These are phyloP conservation scores for Zenarchopterus dispar DNA, from an alignment of 2,797 vertebrate genomes.

Conservation along the genomic window DNA sequence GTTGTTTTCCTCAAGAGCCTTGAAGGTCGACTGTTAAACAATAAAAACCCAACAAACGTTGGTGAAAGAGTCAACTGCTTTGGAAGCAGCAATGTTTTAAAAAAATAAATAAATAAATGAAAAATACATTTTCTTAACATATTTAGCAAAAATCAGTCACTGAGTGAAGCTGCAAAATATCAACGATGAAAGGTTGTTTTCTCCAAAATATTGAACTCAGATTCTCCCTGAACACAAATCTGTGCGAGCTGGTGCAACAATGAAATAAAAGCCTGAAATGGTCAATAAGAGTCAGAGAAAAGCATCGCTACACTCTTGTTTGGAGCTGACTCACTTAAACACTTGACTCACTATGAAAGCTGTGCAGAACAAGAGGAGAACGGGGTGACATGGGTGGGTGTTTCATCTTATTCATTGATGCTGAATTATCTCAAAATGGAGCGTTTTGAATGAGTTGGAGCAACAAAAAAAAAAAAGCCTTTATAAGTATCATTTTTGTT, in stretches of 20 bases:
- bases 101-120: no score
- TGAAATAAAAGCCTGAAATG: conserved; percentile 17
- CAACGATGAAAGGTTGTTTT: neutral
- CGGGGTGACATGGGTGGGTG: conserved; percentile 59
- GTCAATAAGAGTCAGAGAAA: conserved; percentile 22
- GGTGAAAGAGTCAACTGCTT: neutral
- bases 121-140: no score
- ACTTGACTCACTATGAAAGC: conserved; percentile 58
- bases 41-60: no score
- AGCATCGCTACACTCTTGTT: conserved; percentile 19
- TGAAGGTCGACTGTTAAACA: no score
- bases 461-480: neutral
- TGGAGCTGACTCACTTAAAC: conserved; percentile 60
- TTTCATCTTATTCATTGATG: conserved; percentile 68
- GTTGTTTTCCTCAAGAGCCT: no score
- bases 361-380: conserved; percentile 48
- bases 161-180: no score
- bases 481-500: neutral
- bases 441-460: conserved; percentile 55
- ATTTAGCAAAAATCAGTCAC: no score
- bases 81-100: neutral
- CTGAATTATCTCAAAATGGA: conserved; percentile 29
- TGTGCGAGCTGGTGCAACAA: neutral
- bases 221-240: neutral
- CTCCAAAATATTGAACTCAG: neutral